A percentile compares a stretch with the other conserved stretches of the same genome.
Conservation (phyloP, 2,113 vertebrate species). For the Ctenodactylus gundi region DNA sequence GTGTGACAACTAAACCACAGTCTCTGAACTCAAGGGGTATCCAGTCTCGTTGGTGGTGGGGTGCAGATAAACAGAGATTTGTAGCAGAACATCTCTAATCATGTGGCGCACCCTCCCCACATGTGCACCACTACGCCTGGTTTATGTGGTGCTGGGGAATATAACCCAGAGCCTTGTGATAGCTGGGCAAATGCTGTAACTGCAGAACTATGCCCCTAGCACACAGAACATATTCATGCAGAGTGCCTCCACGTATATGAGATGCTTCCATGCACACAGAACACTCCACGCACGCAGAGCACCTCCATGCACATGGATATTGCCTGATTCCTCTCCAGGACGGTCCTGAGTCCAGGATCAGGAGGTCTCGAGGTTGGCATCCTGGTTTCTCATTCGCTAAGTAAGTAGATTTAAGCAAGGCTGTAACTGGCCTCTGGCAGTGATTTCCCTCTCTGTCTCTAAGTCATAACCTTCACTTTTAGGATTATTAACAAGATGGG, state of each 20-base stretch:
- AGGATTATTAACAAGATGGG: not conserved
- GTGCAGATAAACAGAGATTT: not conserved
- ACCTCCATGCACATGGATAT: not conserved
- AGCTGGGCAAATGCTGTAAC: no score
- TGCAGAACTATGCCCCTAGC: no score
- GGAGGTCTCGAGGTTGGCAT: not conserved
- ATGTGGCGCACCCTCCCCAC: no score
- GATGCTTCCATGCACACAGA: no score
- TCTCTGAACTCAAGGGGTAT: not conserved
- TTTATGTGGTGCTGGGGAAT: no score
- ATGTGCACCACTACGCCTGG: no score
- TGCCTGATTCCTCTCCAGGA: not conserved
- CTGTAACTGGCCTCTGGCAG: not conserved
- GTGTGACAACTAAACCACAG: not conserved
- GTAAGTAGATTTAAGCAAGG: not conserved
- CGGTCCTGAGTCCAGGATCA: not conserved
- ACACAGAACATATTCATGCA: no score
- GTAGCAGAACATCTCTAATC: not conserved
- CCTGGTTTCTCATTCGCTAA: not conserved
- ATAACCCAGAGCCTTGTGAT: no score
- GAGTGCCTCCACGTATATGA: no score
- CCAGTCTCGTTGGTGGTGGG: not conserved
- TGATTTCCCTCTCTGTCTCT: not conserved
- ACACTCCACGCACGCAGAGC: not conserved
- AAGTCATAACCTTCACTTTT: not conserved